Evolutionary conservation across 2,888 invertebrate species (phyloP).

Genomic region (Zaprionus lineosus): DNA sequence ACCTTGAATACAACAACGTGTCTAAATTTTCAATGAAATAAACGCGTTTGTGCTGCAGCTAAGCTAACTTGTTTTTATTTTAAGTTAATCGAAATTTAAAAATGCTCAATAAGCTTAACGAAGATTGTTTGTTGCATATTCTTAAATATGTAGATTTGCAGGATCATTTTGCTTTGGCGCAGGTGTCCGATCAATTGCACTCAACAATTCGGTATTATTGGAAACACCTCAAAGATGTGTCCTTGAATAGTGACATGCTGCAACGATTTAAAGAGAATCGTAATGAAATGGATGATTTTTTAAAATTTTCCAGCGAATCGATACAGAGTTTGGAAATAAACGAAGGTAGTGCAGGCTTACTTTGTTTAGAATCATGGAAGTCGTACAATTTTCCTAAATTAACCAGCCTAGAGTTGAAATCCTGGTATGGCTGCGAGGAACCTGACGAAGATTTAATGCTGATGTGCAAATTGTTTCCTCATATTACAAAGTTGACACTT

Average conservation of each 20-base stretch:
- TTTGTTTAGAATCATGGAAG: slow-evolving; percentile 12
- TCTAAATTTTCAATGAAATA: no score
- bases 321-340: slow-evolving; percentile 31
- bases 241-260: not conserved
- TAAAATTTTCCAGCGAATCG: slow-evolving; percentile 27
- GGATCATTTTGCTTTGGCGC: slow-evolving; percentile 40
- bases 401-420: slow-evolving; percentile 14
- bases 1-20: no score
- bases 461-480: slow-evolving; percentile 50
- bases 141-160: slow-evolving; percentile 33
- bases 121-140: slow-evolving; percentile 51
- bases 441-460: slow-evolving; percentile 29
- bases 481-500: slow-evolving; percentile 33
- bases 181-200: slow-evolving; percentile 23
- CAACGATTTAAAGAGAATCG: slow-evolving; percentile 5
- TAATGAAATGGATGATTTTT: slow-evolving; percentile 31
- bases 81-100: not conserved
- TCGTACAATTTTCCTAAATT: slow-evolving; percentile 44
- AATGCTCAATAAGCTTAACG: slow-evolving; percentile 44
- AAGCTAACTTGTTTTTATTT: not conserved
- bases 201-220: slow-evolving; percentile 40
- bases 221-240: slow-evolving; percentile 16
- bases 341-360: not conserved
- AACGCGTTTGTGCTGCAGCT: no score
- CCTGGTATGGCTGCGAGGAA: not conserved